Conservation (phyloP, 2,113 vertebrate species). For the Girardinichthys multiradiatus region DNA sequence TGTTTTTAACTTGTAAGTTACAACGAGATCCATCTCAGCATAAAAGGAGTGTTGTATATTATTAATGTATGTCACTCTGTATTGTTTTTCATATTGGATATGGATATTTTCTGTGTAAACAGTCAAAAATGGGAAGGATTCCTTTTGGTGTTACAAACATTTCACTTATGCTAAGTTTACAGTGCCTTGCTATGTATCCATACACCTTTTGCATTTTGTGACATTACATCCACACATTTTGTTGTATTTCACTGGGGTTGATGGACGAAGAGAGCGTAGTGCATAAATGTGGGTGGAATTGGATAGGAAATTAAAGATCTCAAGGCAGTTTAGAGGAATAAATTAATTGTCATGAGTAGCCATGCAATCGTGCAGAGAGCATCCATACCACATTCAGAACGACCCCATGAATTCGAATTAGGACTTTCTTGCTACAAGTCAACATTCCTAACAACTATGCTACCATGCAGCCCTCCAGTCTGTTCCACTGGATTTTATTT, state of each 20-base stretch:
- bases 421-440: too few relatives aligned
- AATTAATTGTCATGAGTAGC: too few relatives aligned
- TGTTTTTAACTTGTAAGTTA: slow-evolving; percentile 26
- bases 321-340: too few relatives aligned
- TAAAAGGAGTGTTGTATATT: slow-evolving; percentile 29
- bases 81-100: background rate
- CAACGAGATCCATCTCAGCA: slow-evolving; percentile 21
- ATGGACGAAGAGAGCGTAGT: background rate
- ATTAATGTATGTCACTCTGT: slow-evolving; percentile 26
- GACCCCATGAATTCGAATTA: too few relatives aligned
- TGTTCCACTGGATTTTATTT: too few relatives aligned
- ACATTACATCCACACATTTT: background rate
- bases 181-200: background rate
- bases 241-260: background rate
- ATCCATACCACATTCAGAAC: too few relatives aligned
- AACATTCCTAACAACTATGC: too few relatives aligned
- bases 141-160: slow-evolving; percentile 18
- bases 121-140: slow-evolving; percentile 51
- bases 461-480: too few relatives aligned
- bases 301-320: background rate
- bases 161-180: slow-evolving; percentile 8
- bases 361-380: too few relatives aligned
- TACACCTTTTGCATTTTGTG: background rate
- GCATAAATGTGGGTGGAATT: background rate
- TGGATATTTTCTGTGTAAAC: slow-evolving; percentile 40